phyloP scores from a whole-genome alignment of 2,888 invertebrate species.

The Apamea monoglypha region DNA sequence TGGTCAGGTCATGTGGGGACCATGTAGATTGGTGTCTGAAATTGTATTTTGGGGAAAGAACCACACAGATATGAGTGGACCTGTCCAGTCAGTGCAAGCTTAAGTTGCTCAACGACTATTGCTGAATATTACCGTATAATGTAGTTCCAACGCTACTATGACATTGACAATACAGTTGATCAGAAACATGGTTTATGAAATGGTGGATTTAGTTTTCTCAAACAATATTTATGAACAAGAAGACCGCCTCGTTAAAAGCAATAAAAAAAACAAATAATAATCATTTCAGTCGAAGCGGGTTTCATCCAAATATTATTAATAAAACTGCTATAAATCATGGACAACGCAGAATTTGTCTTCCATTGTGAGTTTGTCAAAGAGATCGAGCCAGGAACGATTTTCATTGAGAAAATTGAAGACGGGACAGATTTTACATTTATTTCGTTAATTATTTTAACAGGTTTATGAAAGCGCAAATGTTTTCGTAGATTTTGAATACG shows the following conservation, averaged over 20 bases:
- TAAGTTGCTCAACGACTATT: no score
- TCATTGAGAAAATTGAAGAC: conserved; percentile 21
- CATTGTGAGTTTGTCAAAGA: conserved; percentile 19
- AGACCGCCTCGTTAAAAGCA: background rate
- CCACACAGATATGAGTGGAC: no score
- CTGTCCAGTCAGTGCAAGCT: no score
- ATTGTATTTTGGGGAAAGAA: no score
- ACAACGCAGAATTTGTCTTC: conserved; percentile 25
- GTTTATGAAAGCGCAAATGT: conserved; percentile 9
- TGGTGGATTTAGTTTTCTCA: background rate
- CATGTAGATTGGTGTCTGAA: no score
- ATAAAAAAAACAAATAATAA: background rate
- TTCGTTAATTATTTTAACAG: conserved; percentile 29
- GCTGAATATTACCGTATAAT: no score
- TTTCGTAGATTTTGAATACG: background rate
- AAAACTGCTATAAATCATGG: conserved; percentile 29
- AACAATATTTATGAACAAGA: background rate
- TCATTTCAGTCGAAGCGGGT: background rate
- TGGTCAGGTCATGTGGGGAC: no score
- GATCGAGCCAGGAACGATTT: conserved; percentile 24
- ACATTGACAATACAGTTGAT: background rate
- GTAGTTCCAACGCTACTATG: background rate
- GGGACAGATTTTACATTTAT: conserved; percentile 8
- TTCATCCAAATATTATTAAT: conserved; percentile 21
- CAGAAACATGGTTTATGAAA: background rate